phyloP scores from a whole-genome alignment of 2,888 invertebrate species.

The Coronaproctus castanopsis region DNA sequence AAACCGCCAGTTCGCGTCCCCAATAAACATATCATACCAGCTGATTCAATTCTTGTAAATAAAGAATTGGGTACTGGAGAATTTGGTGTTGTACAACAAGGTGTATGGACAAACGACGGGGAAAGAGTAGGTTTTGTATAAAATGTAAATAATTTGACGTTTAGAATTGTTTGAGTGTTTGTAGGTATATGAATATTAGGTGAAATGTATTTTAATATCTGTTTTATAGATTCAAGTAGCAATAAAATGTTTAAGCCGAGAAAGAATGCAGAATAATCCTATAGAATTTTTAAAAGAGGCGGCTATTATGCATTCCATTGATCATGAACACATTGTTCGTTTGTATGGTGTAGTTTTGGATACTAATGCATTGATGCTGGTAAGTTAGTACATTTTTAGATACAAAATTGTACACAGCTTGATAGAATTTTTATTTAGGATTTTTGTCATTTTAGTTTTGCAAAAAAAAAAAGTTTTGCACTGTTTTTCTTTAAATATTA shows the following conservation, averaged over 20 bases:
- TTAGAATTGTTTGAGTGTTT: neutral
- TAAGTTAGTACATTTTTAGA: slow-evolving; percentile 8
- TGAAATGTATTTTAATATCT: neutral
- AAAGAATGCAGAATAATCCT: slow-evolving; percentile 87
- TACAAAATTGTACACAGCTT: neutral
- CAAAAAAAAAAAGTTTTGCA: too few species aligned
- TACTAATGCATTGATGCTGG: slow-evolving; percentile 49
- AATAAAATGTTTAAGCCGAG: slow-evolving; percentile 85
- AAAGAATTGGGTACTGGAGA: slow-evolving; percentile 92
- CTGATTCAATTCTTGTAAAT: slow-evolving; percentile 77
- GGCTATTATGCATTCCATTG: slow-evolving; percentile 92
- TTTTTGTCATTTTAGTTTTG: neutral
- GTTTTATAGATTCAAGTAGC: slow-evolving; percentile 75
- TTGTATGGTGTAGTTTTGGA: slow-evolving; percentile 92
- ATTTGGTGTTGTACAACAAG: slow-evolving; percentile 95
- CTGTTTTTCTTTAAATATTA: too few species aligned
- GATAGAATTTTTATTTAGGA: neutral
- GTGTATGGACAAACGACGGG: slow-evolving; percentile 87
- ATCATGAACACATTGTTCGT: slow-evolving; percentile 91
- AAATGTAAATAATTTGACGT: neutral
- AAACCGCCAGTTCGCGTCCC: slow-evolving; percentile 37
- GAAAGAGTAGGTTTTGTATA: slow-evolving; percentile 45
- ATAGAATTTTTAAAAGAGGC: slow-evolving; percentile 95
- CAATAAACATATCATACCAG: slow-evolving; percentile 68
- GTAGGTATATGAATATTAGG: too few species aligned